These are phyloP conservation scores for Drosophila busckii DNA, from an alignment of 1,140 invertebrate genomes.

Conservation along the genomic window DNA sequence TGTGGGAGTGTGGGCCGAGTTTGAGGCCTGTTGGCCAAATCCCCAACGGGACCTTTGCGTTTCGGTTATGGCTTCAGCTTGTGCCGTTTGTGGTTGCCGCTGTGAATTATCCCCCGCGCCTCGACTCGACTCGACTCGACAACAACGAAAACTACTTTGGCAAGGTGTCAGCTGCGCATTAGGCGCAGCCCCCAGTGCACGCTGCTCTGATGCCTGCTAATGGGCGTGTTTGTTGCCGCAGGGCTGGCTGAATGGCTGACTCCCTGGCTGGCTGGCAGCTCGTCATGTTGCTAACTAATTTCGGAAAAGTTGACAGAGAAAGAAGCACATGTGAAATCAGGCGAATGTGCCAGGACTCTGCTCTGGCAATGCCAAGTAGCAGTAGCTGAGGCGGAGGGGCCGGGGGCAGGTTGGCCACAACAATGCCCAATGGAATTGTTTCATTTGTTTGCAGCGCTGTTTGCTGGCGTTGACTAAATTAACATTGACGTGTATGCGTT, in stretches of 20 bases:
- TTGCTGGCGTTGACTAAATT: conserved; percentile 73
- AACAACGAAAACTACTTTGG: conserved; percentile 74
- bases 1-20: not conserved
- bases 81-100: conserved; percentile 13
- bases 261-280: conserved; percentile 60
- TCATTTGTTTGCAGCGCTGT: conserved; percentile 22
- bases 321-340: conserved; percentile 72
- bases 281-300: conserved; percentile 78
- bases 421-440: conserved; percentile 77
- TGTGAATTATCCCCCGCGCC: conserved; percentile 49
- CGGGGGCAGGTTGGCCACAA: conserved; percentile 38
- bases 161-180: conserved; percentile 71
- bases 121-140: too few species aligned
- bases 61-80: conserved; percentile 31
- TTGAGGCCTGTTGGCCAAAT: conserved; percentile 39
- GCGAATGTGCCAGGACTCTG: conserved; percentile 9
- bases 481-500: conserved; percentile 64
- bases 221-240: conserved; percentile 54
- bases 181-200: conserved; percentile 22
- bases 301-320: conserved; percentile 75
- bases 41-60: conserved; percentile 39
- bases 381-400: not conserved
- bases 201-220: conserved; percentile 27
- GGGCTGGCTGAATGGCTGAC: conserved; percentile 21
- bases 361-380: not conserved